Percentiles rank a stretch among this genome's conserved stretches.
Evolutionary conservation across 1,140 invertebrate species (phyloP).

Genomic region (Cylas formicarius): DNA sequence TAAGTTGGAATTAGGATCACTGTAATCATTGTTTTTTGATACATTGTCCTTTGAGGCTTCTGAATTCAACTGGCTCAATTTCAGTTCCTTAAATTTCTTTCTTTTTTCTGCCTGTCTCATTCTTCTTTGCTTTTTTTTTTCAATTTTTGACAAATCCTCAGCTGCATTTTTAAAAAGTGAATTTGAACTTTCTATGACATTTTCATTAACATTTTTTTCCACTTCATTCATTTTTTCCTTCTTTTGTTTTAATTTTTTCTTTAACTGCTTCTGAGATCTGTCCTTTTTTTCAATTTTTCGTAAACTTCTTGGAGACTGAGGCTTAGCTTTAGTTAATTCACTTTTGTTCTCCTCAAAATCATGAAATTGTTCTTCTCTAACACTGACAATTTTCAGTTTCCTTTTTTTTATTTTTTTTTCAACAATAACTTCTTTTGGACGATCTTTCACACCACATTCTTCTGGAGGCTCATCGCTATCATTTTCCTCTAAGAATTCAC

Average conservation of each 20-base stretch:
- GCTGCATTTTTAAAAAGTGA: constrained; percentile 24
- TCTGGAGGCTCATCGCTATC: constrained; percentile 28
- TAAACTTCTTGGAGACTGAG: no score
- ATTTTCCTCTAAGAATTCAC: constrained; percentile 14
- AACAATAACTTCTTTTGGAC: constrained; percentile 14
- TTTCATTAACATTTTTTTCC: constrained; percentile 8
- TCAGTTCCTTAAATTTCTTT: constrained; percentile 17
- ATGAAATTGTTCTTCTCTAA: constrained; percentile 18
- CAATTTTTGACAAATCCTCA: constrained; percentile 24
- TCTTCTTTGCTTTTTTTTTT: constrained; percentile 26
- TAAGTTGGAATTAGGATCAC: constrained; percentile 14
- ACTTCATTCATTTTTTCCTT: constrained; percentile 13
- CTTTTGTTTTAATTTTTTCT: constrained; percentile 14
- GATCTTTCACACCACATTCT: constrained; percentile 22
- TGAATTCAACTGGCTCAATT: constrained; percentile 4
- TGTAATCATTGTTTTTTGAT: constrained; percentile 12
- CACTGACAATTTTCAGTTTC: constrained; percentile 30
- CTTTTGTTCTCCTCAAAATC: constrained; percentile 12
- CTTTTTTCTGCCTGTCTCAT: constrained; percentile 18
- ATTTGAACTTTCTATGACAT: constrained; percentile 18
- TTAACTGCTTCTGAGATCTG: not conserved
- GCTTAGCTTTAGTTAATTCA: no score
- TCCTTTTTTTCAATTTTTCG: constrained; percentile 12
- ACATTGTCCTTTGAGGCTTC: not conserved
- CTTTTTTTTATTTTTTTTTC: constrained; percentile 23